A percentile compares a stretch with the other conserved stretches of the same genome.
Evolutionary conservation across 2,113 vertebrate species (phyloP).

Genomic region (Paralichthys olivaceus): DNA sequence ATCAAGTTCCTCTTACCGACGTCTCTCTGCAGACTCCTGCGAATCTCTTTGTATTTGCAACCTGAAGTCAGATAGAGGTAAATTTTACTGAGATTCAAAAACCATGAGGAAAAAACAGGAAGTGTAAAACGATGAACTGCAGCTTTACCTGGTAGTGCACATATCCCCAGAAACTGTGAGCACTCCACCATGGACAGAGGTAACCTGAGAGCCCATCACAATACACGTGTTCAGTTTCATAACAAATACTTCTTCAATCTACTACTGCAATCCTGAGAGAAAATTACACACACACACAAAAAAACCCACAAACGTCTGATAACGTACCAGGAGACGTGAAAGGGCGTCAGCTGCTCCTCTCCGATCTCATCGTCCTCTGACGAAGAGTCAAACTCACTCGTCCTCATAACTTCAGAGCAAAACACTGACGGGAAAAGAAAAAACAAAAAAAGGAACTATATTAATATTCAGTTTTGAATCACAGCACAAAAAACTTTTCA

Average conservation of each 20-base stretch:
- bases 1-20: constrained; percentile 79
- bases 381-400: constrained; percentile 87
- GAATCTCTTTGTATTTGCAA: constrained; percentile 90
- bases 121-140: not conserved
- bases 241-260: not conserved
- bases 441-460: not conserved
- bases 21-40: constrained; percentile 89
- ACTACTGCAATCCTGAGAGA: not conserved
- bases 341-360: constrained; percentile 80
- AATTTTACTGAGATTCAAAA: not conserved
- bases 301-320: not conserved
- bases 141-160: constrained; percentile 88
- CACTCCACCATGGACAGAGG: constrained; percentile 83
- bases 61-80: constrained; percentile 73
- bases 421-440: not conserved
- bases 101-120: not conserved
- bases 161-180: constrained; percentile 87
- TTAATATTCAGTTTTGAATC: not conserved
- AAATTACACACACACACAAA: not conserved
- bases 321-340: constrained; percentile 87
- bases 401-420: constrained; percentile 64
- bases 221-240: not conserved
- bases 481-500: not conserved
- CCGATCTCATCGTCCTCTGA: constrained; percentile 88
- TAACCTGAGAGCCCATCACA: constrained; percentile 80